These are phyloP conservation scores for Battus philenor DNA, from an alignment of 1,140 invertebrate species.

Conservation along the genomic window DNA sequence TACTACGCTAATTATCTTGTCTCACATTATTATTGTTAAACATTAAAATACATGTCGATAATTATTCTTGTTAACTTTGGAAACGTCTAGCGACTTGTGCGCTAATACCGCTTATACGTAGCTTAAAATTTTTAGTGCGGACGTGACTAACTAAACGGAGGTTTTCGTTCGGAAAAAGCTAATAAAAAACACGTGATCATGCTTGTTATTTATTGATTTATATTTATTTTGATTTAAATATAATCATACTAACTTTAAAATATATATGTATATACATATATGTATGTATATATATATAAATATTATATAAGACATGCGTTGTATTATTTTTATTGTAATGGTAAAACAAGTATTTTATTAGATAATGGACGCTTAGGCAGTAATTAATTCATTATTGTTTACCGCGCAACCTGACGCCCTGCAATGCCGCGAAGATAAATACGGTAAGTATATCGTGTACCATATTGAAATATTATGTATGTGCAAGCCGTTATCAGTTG, in stretches of 20 bases:
- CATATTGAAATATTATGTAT: slow-evolving; percentile 20
- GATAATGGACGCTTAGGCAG: slow-evolving; percentile 1
- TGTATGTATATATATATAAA: no score
- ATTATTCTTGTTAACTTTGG: neutral
- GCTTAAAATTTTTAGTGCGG: slow-evolving; percentile 3
- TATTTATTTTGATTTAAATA: neutral
- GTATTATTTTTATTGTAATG: neutral
- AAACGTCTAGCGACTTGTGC: neutral
- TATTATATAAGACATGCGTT: no score
- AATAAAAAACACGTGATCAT: no score
- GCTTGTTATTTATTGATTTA: no score
- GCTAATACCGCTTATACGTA: neutral
- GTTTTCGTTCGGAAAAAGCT: slow-evolving; percentile 5
- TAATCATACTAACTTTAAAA: neutral
- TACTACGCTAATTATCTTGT: neutral
- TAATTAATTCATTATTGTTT: slow-evolving; percentile 21
- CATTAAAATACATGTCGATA: neutral
- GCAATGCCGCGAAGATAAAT: slow-evolving; percentile 21
- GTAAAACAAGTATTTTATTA: neutral
- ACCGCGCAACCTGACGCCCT: slow-evolving; percentile 25
- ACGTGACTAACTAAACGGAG: slow-evolving; percentile 3
- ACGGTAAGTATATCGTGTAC: slow-evolving; percentile 10
- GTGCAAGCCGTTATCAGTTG: slow-evolving; percentile 23
- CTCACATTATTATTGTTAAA: neutral
- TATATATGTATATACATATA: no score